Base-by-base conservation (phyloP, 2,113 vertebrate species). In the Anarhynchus alexandrinus region DNA sequence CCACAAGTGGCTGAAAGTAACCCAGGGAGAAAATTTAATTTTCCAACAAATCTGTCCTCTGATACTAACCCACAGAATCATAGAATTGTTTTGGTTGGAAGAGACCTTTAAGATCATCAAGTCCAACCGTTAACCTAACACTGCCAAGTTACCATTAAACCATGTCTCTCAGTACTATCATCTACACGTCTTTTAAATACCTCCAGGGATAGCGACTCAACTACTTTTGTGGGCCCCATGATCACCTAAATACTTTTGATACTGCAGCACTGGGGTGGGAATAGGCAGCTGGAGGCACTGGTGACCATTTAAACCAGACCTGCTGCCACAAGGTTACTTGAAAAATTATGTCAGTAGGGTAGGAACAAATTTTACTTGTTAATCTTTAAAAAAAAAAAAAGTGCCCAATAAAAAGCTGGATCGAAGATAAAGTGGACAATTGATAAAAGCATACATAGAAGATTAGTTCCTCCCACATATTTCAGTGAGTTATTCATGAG, bases 321-420 rank as follows among this genome's bases (percentile, higher is more conserved):
- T 54, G 69, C 82, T 70, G 67, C 38, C 54, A 87, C 65, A 52
- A 92, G 72, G 77, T 88, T 94, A 88, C 79, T 49, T 83, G 45
- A n/a, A 43, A 86, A 86, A 91, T 78, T 45, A 47, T 29, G 27
- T 32, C 29, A 84, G 15, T 21, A 81, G 45, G 15, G 57, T 58
- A 94, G 70, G 43, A 89, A 94, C 55, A 96, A 94, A 93, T 69
- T 67, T 54, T n/a, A 90, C 55, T 83, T 82, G 83, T 72, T 91
- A 88, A 59, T 82, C 55, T 65, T 65, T 61, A 12, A 78, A 38
- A 54, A 61, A 42, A 66, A 83, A 62, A 43, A 34, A 29, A 19
- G 11, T 17, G 36, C 7, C 47, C 51, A 85, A 36, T 80, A 62
- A 89, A 84, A 77, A 89, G 27, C 81, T 90, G 86, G 26, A 70